Conservation (phyloP, 2,797 vertebrate species). For the Bovichtus variegatus region DNA sequence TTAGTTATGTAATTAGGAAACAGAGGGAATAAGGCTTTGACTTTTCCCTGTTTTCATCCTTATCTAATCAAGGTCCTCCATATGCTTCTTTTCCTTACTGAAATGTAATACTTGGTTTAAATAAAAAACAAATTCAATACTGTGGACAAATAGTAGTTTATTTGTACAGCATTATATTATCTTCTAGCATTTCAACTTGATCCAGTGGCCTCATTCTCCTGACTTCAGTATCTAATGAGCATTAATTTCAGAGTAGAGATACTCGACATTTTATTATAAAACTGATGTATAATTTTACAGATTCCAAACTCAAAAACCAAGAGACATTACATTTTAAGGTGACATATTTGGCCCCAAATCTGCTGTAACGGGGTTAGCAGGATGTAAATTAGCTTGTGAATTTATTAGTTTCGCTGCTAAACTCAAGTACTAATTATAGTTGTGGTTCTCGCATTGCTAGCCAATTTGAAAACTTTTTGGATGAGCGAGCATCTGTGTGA, state of each 20-base stretch:
- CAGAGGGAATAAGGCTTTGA: constrained; percentile 27
- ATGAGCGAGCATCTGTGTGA: neutral
- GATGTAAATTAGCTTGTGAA: neutral
- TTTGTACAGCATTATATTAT: neutral
- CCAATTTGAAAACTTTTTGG: neutral
- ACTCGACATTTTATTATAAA: constrained; percentile 11
- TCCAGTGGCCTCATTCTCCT: constrained; percentile 39
- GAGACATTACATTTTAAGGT: constrained; percentile 22
- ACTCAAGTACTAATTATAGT: neutral
- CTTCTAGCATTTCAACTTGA: constrained; percentile 10
- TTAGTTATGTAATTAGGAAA: constrained; percentile 45
- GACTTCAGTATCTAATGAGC: constrained; percentile 31
- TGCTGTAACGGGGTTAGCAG: neutral
- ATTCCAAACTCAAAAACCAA: neutral
- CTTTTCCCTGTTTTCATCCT: constrained; percentile 33
- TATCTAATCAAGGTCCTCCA: neutral
- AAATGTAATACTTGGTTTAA: neutral
- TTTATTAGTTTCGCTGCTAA: constrained; percentile 21
- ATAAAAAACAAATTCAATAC: neutral
- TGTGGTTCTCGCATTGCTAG: neutral
- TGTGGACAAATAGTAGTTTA: neutral
- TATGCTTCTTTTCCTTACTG: neutral
- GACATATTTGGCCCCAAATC: constrained; percentile 1
- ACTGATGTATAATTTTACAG: constrained; percentile 19
- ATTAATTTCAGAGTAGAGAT: constrained; percentile 19